These are phyloP conservation scores for Cheilosia vernalis DNA, from an alignment of 2,888 invertebrate genomes.

Conservation along the genomic window DNA sequence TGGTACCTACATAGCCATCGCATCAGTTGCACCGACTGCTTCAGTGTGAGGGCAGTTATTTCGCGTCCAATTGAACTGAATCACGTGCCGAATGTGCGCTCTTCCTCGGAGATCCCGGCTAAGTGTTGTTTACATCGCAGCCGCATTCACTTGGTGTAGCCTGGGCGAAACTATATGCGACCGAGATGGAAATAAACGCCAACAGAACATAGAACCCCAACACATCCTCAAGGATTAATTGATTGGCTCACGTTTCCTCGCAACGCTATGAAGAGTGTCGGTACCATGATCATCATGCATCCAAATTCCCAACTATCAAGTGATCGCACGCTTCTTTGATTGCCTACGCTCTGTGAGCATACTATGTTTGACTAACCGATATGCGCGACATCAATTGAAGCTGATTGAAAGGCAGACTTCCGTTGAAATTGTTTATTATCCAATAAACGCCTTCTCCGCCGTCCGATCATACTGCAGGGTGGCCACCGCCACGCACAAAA, in stretches of 20 bases:
- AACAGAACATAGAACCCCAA: slow-evolving; percentile 9
- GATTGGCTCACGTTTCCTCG: slow-evolving; percentile 55
- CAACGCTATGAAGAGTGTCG: slow-evolving; percentile 3
- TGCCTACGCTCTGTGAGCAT: not conserved
- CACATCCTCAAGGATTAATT: slow-evolving; percentile 43
- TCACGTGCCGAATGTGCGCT: slow-evolving; percentile 66
- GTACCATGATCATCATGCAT: not conserved
- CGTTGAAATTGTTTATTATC: slow-evolving; percentile 40
- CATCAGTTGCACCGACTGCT: not conserved
- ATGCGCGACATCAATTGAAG: slow-evolving; percentile 70
- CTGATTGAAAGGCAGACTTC: slow-evolving; percentile 72
- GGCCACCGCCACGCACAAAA: not conserved
- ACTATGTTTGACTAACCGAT: slow-evolving; percentile 55
- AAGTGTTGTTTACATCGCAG: slow-evolving; percentile 55
- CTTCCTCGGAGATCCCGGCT: slow-evolving; percentile 29
- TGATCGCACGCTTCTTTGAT: slow-evolving; percentile 23
- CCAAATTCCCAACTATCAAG: slow-evolving; percentile 11
- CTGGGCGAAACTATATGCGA: not conserved
- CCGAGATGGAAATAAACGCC: slow-evolving; percentile 2
- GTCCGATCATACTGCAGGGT: slow-evolving; percentile 19
- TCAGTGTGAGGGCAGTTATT: not conserved
- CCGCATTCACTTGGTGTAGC: not conserved
- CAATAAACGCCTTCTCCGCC: slow-evolving; percentile 16
- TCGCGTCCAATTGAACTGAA: slow-evolving; percentile 39
- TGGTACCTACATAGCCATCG: not conserved